Conservation (phyloP, 1,140 invertebrate genomes). For the Cephus cinctus region DNA sequence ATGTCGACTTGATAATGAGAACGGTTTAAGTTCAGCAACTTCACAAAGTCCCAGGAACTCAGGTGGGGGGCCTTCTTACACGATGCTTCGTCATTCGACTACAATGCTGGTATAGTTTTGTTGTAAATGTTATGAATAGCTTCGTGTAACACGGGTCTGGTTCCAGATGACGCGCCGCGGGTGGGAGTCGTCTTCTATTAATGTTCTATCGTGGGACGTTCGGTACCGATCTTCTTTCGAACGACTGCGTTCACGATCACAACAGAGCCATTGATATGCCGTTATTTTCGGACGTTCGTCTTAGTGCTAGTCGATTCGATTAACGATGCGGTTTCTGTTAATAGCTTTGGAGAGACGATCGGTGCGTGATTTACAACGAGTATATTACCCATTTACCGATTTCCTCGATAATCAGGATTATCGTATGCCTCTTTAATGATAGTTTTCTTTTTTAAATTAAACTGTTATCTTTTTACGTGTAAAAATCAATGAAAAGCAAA, state of each 20-base stretch:
- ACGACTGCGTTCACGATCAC: constrained; percentile 17
- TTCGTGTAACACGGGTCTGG: constrained; percentile 30
- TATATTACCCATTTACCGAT: no score
- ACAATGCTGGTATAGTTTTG: constrained; percentile 18
- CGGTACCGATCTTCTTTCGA: constrained; percentile 3
- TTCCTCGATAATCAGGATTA: no score
- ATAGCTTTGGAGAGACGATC: neutral
- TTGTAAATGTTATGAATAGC: constrained; percentile 23
- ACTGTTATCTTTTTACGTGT: no score
- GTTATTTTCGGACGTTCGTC: neutral
- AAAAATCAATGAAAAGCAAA: no score
- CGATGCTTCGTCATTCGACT: constrained; percentile 25
- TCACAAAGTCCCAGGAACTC: constrained; percentile 3
- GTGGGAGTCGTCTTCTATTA: constrained; percentile 25
- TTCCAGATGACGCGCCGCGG: constrained; percentile 20
- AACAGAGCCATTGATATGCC: constrained; percentile 22
- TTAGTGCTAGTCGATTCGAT: neutral
- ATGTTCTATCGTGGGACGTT: constrained; percentile 12
- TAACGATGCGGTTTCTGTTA: neutral
- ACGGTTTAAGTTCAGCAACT: constrained; percentile 1
- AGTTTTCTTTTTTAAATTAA: no score
- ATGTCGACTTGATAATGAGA: constrained; percentile 1
- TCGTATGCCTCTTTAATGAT: no score
- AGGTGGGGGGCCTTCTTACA: neutral
- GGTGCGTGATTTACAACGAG: no score